Evolutionary conservation across 2,888 invertebrate genomes (phyloP).

Genomic region (Drosophila tripunctata): DNA sequence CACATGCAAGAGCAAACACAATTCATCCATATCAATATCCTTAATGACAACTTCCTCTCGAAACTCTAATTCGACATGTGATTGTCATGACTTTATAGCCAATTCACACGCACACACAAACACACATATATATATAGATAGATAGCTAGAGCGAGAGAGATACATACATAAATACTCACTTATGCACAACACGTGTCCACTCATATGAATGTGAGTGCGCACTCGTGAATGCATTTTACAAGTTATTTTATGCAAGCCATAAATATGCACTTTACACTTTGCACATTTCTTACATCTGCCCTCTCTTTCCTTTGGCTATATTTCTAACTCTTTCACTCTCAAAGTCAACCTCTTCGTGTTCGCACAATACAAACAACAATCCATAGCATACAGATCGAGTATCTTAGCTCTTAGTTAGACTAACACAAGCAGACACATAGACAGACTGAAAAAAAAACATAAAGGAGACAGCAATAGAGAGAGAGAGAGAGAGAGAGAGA

Average conservation of each 20-base stretch:
- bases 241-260: conserved; percentile 80
- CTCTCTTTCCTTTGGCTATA: conserved; percentile 4
- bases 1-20: conserved; percentile 34
- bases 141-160: not conserved
- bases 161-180: conserved; percentile 40
- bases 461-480: conserved; percentile 15
- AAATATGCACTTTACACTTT: conserved; percentile 80
- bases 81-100: conserved; percentile 67
- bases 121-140: not conserved
- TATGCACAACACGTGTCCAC: conserved; percentile 60
- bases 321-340: not conserved
- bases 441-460: conserved; percentile 13
- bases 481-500: conserved; percentile 21
- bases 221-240: conserved; percentile 75
- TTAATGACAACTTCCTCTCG: conserved; percentile 72
- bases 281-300: conserved; percentile 58
- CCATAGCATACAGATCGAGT: conserved; percentile 69
- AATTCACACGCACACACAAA: conserved; percentile 50
- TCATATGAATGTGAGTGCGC: conserved; percentile 61
- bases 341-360: conserved; percentile 18
- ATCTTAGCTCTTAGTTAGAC: conserved; percentile 71
- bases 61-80: conserved; percentile 62
- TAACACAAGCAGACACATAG: conserved; percentile 51
- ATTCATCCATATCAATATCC: conserved; percentile 58
- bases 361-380: conserved; percentile 54